Base-by-base conservation (phyloP, 2,888 invertebrate species). In the Xestia sexstrigata region DNA sequence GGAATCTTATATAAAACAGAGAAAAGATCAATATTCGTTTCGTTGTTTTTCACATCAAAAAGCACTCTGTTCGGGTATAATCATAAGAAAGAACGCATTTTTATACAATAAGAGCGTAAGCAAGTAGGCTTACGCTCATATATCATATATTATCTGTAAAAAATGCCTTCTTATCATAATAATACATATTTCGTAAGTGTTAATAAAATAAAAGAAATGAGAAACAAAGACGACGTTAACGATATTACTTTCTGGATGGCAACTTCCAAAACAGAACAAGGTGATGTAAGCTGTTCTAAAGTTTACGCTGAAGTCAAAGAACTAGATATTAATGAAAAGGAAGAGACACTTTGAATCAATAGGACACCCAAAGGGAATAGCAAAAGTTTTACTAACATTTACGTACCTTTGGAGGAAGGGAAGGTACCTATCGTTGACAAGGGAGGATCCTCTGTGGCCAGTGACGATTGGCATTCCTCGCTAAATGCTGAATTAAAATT, bases 1-100 rank as follows among this genome's bases (percentile, higher is more conserved):
- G 63, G 35, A 75, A 75, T 60, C 17, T 7, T 20, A 49, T 20
- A 68, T 67, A 73, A 70, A 52, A 60, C 15, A 4, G n/a, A 42
- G 15, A 45, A 49, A 72, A 66, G n/a, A 49, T 23, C 42, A 39
- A 42, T 35, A 62, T 30, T 68, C 11, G 7, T 35, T 71, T 70
- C 60, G 15, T 35, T 35, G 17, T 52, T 13, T 30, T 49, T 66
- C 4, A 58, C 35, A 45, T 20, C 74, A 52, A 35, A 52, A 66
- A 60, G 35, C 49, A 75, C 23, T 66, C 66, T 60, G 49, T 74
- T 74, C 7, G 17, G n/a, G 20, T 76, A 39, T 26, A 76, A 76
- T 60, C n/a, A 58, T 30, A 65, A 65, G 30, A 55, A 20, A 47
- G 11, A 49, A 65, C 20, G 20, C 17, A 49, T 5, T 66, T 39